Conservation (phyloP, 2,888 invertebrate species). For the Drosophila cognata region DNA sequence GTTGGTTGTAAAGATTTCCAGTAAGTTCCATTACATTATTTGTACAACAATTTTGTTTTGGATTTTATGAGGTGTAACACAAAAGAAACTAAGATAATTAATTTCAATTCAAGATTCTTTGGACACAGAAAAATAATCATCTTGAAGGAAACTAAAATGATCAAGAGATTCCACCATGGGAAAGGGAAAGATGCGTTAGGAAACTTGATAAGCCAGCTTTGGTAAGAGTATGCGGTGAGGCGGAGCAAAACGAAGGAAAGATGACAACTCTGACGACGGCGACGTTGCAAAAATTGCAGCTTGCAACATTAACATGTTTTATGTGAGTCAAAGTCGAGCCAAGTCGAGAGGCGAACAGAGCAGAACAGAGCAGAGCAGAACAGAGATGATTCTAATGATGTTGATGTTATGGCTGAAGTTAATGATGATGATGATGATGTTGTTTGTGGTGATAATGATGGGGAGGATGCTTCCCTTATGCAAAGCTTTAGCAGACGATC, state of each 20-base stretch:
- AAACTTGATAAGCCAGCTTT: background rate
- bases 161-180: background rate
- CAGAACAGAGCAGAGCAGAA: background rate
- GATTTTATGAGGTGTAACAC: background rate
- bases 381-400: conserved; percentile 19
- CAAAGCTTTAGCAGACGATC: conserved; percentile 27
- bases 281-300: conserved; percentile 63
- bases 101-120: background rate
- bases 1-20: background rate
- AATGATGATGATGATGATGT: conserved; percentile 9
- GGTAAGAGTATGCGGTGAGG: conserved; percentile 35
- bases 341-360: conserved; percentile 9
- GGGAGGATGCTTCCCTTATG: conserved; percentile 26
- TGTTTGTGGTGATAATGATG: conserved; percentile 15
- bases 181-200: background rate
- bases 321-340: conserved; percentile 39
- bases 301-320: conserved; percentile 75
- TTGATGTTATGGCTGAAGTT: background rate
- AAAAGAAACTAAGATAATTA: background rate
- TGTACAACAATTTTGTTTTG: background rate
- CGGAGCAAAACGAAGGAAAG: conserved; percentile 18
- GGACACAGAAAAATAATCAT: background rate
- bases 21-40: background rate
- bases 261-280: conserved; percentile 25
- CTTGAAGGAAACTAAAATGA: background rate